Evolutionary conservation across 1,140 invertebrate species (phyloP).

Genomic region (Trichonephila clavipes): DNA sequence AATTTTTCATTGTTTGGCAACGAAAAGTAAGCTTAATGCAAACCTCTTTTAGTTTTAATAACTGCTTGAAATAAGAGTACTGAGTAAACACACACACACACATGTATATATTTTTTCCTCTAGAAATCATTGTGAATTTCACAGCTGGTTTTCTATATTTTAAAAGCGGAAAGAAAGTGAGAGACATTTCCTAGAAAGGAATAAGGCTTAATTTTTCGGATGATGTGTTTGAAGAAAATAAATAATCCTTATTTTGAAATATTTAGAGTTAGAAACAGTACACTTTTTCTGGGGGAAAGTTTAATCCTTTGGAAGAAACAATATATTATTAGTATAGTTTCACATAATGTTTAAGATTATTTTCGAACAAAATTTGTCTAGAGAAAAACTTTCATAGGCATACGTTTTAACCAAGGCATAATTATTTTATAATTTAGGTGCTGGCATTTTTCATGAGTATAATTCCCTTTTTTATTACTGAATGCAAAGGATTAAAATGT

Average conservation of each 20-base stretch:
- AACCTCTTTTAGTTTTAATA: too few relatives aligned
- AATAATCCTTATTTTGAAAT: background rate
- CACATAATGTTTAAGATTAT: background rate
- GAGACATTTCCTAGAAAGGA: background rate
- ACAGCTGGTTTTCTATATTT: background rate
- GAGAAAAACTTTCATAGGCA: background rate
- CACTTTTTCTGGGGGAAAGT: background rate
- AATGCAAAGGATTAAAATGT: conserved; percentile 55
- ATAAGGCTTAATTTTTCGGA: too few relatives aligned
- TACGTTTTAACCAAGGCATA: background rate
- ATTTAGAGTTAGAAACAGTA: background rate
- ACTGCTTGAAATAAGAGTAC: background rate
- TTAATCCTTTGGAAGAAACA: background rate
- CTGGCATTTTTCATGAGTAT: conserved; percentile 3
- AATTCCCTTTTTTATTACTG: background rate
- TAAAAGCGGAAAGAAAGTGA: background rate
- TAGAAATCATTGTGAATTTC: background rate
- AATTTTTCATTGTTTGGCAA: too few relatives aligned
- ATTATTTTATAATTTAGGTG: conserved; percentile 19
- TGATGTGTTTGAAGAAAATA: too few relatives aligned
- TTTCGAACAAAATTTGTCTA: background rate
- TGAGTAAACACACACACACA: background rate
- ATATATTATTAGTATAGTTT: background rate
- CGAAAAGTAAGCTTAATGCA: too few relatives aligned
- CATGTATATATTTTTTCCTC: background rate